A percentile compares a stretch with the other conserved stretches of the same genome.
Conservation (phyloP, 2,797 vertebrate genomes). For the Sebastes itinus region DNA sequence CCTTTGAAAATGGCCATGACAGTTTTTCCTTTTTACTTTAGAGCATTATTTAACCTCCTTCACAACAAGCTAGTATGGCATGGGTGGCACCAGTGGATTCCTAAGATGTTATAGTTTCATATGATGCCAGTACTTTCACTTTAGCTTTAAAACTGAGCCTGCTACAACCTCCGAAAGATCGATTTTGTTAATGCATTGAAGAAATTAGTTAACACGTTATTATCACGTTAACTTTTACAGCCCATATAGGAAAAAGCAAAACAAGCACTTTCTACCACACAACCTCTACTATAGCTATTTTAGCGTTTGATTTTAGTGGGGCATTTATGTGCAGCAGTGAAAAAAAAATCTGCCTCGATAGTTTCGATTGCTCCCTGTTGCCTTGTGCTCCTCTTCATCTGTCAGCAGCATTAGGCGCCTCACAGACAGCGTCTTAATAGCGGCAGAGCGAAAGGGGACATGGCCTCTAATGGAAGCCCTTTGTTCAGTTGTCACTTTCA, state of each 20-base stretch:
- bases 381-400: conserved; percentile 50
- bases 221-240: too few relatives aligned
- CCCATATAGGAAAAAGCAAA: neutral
- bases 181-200: too few relatives aligned
- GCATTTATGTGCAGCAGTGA: conserved; percentile 1
- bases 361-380: conserved; percentile 44
- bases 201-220: too few relatives aligned
- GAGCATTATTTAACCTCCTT: too few relatives aligned
- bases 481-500: conserved; percentile 79
- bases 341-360: neutral
- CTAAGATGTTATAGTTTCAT: too few relatives aligned
- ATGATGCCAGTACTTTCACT: too few relatives aligned
- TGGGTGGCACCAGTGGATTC: too few relatives aligned
- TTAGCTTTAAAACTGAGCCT: too few relatives aligned
- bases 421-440: conserved; percentile 72
- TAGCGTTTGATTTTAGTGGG: neutral
- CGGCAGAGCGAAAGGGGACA: conserved; percentile 56
- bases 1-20: too few relatives aligned
- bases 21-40: too few relatives aligned
- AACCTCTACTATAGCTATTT: neutral
- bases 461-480: conserved; percentile 75
- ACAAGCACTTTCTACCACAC: neutral
- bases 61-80: too few relatives aligned
- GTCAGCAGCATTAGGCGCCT: conserved; percentile 65
- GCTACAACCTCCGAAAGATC: too few relatives aligned